Evolutionary conservation across 2,888 invertebrate genomes (phyloP).

Genomic region (Dasysyrphus albostriatus): DNA sequence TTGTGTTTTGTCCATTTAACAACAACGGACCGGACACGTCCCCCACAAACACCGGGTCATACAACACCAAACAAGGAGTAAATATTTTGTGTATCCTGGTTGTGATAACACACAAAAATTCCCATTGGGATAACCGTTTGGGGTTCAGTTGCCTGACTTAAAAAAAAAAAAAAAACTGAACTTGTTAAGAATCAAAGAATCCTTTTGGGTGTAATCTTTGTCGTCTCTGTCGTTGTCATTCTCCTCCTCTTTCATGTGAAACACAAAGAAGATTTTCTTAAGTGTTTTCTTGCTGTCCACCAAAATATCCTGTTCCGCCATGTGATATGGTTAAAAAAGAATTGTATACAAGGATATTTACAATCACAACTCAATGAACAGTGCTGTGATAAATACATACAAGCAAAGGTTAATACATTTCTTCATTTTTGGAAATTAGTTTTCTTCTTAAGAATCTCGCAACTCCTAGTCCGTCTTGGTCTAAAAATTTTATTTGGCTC

Average conservation of each 20-base stretch:
- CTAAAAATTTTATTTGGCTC: too few relatives aligned
- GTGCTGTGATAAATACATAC: neutral
- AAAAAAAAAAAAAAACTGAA: slow-evolving; percentile 37
- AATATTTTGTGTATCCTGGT: slow-evolving; percentile 67
- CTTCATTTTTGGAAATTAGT: too few relatives aligned
- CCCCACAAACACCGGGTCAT: slow-evolving; percentile 55
- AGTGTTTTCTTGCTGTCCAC: slow-evolving; percentile 69
- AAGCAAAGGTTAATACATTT: too few relatives aligned
- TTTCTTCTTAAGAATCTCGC: too few relatives aligned
- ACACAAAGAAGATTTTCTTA: slow-evolving; percentile 56
- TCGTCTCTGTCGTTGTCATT: slow-evolving; percentile 32
- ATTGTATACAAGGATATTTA: slow-evolving; percentile 54
- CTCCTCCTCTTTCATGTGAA: slow-evolving; percentile 2
- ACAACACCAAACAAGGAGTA: slow-evolving; percentile 46
- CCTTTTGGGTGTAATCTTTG: slow-evolving; percentile 62
- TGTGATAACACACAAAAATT: slow-evolving; percentile 52
- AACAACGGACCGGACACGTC: neutral
- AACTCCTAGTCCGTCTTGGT: too few relatives aligned
- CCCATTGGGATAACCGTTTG: slow-evolving; percentile 65
- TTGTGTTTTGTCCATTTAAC: slow-evolving; percentile 14
- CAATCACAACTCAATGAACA: slow-evolving; percentile 48
- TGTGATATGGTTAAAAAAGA: neutral
- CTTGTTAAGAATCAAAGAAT: slow-evolving; percentile 67
- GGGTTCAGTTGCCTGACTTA: slow-evolving; percentile 46
- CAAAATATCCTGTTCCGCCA: slow-evolving; percentile 23